phyloP scores from a whole-genome alignment of 2,888 invertebrate species.

The Aquatica leii region DNA sequence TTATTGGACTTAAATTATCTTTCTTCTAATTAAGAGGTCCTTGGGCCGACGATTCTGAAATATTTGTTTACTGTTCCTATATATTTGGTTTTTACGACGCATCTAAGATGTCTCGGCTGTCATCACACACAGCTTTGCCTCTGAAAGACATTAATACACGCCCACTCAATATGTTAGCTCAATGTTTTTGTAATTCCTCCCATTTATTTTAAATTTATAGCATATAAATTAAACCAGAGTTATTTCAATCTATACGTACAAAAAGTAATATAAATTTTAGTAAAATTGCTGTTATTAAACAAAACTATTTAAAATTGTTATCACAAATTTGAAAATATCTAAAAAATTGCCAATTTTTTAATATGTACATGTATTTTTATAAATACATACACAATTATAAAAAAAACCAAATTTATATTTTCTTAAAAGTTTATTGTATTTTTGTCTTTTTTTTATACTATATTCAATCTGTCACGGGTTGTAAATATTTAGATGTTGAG shows the following conservation, averaged over 20 bases:
- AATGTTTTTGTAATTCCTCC: constrained; percentile 58
- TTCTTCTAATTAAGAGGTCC: constrained; percentile 52
- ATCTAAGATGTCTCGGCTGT: constrained; percentile 54
- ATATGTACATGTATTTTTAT: no score
- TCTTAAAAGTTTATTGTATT: no score
- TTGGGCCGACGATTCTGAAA: constrained; percentile 50
- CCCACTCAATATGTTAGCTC: constrained; percentile 57
- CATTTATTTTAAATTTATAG: constrained; percentile 59
- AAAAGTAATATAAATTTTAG: constrained; percentile 30
- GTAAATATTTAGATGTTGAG: no score
- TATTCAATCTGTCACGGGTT: no score
- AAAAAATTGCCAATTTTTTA: no score
- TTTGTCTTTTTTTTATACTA: no score
- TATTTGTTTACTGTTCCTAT: constrained; percentile 51
- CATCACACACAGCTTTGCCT: constrained; percentile 54
- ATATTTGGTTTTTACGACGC: constrained; percentile 52
- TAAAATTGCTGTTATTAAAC: no score
- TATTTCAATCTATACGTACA: constrained; percentile 28
- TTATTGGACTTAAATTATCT: constrained; percentile 53
- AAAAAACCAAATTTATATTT: no score
- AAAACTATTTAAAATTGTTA: no score
- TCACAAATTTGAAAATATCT: no score
- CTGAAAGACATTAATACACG: constrained; percentile 58
- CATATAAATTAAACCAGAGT: constrained; percentile 43
- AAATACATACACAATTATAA: no score